phyloP scores from a whole-genome alignment of 2,113 vertebrate genomes.

The Coptodon bakossiorum region DNA sequence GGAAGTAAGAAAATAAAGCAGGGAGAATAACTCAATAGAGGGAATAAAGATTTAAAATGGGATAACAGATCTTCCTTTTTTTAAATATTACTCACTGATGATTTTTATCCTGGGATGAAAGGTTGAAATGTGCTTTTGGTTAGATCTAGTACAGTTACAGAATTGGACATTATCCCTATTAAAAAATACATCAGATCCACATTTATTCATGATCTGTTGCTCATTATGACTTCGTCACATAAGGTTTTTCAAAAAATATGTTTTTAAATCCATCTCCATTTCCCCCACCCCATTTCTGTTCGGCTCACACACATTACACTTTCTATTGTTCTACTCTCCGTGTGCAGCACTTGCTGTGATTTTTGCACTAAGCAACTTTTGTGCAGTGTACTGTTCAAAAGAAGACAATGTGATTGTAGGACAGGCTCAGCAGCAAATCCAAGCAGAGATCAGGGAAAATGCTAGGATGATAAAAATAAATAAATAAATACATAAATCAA shows the following conservation, averaged over 20 bases:
- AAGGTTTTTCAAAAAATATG: neutral
- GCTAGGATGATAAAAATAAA: constrained; percentile 46
- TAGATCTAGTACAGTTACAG: neutral
- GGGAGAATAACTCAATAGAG: neutral
- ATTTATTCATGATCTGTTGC: neutral
- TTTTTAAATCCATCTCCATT: neutral
- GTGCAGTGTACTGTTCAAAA: neutral
- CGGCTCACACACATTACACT: neutral
- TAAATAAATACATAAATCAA: constrained; percentile 62
- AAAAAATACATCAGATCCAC: neutral
- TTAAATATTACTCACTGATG: neutral
- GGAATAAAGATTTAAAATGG: neutral
- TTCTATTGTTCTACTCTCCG: neutral
- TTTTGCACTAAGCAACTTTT: neutral
- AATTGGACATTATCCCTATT: neutral
- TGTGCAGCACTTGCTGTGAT: neutral
- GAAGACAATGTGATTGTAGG: neutral
- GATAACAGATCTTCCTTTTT: neutral
- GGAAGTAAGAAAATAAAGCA: neutral
- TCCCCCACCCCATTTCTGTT: neutral
- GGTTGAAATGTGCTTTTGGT: neutral
- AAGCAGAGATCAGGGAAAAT: constrained; percentile 36
- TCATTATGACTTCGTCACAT: neutral
- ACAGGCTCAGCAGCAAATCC: constrained; percentile 2
- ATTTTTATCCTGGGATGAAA: neutral